Conservation (phyloP, 2,797 vertebrate species). For the Myotis planiceps region DNA sequence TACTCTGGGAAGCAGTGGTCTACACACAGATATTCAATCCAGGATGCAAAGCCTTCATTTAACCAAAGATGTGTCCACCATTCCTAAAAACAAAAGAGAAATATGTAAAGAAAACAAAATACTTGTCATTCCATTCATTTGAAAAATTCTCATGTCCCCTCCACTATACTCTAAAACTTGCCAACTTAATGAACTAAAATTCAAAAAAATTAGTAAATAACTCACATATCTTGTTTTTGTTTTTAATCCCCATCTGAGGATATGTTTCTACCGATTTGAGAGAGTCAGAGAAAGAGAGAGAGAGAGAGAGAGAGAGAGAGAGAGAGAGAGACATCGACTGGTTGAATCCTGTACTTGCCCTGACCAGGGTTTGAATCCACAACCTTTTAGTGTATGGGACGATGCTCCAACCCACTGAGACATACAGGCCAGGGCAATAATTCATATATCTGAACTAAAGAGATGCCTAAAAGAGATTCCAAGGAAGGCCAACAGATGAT, state of each 20-base stretch:
- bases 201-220: slow-evolving; percentile 40
- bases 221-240: neutral
- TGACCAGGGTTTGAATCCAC: neutral
- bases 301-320: neutral
- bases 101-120: slow-evolving; percentile 15
- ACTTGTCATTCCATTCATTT: neutral
- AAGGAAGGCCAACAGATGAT: neutral
- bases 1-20: slow-evolving; percentile 99
- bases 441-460: slow-evolving; percentile 6
- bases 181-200: slow-evolving; percentile 52
- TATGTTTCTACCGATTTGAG: neutral
- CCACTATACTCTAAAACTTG: neutral
- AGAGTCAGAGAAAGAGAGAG: no score
- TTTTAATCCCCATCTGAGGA: neutral
- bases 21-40: slow-evolving; percentile 99
- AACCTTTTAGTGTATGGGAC: neutral
- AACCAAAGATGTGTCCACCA: slow-evolving; percentile 99
- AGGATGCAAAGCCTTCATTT: slow-evolving; percentile 98
- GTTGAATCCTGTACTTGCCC: neutral
- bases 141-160: neutral
- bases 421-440: neutral
- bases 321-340: neutral
- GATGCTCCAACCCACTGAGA: neutral
- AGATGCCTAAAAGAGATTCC: neutral
- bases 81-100: slow-evolving; percentile 87